Evolutionary conservation across 1,140 invertebrate genomes (phyloP), one percentile per base, ranked within the genome.

Genomic region (Phymorhynchus buccinoides): DNA sequence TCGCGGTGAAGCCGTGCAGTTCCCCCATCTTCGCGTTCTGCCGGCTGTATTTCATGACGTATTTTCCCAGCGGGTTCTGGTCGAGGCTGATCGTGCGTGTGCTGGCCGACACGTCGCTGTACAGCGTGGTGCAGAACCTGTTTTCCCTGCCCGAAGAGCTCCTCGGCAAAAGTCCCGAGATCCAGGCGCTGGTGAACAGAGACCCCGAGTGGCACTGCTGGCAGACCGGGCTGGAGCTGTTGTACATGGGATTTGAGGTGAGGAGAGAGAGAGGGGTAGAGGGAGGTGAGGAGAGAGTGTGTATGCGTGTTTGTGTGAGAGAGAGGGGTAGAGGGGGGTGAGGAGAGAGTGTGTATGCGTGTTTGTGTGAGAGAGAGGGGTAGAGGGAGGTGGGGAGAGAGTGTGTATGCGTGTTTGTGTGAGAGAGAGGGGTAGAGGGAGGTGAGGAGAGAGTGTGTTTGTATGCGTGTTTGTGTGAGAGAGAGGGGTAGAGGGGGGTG

Each of bases 41-140:
- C 48, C 89, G 94, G 32, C 89, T 94, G 2, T 94, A 94, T 87
- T 88, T 94, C 7, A 96, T 99, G 95, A 98, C 98, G 0, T 99
- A 99, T 93, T 97, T 99, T 91, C 99, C 99, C 0, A 97, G 97
- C 88, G 99, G 99, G 0, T 99, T 99, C 93, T 99, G 98, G 99
- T 97, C 98, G 0, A 94, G 98, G 16, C 94, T 99, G 3, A 97
- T 98, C 22, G 98, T 98, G 0, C 94, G 98, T 35, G 96, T 99
- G 78, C 93, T 99, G 39, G 97, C 97, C 0, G 98, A 99, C 92
- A 96, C 84, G 22, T 83, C 88, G 12, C 71, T 92, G 18, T 89
- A 52, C 94, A 95, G 84, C 1, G 89, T 89, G 84, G 88, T 89
- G 1, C 77, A 68, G 12, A 85, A 88, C 12, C 82, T 92, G 83